Conservation (phyloP, 1,140 invertebrate genomes). For the Formica selysi region DNA sequence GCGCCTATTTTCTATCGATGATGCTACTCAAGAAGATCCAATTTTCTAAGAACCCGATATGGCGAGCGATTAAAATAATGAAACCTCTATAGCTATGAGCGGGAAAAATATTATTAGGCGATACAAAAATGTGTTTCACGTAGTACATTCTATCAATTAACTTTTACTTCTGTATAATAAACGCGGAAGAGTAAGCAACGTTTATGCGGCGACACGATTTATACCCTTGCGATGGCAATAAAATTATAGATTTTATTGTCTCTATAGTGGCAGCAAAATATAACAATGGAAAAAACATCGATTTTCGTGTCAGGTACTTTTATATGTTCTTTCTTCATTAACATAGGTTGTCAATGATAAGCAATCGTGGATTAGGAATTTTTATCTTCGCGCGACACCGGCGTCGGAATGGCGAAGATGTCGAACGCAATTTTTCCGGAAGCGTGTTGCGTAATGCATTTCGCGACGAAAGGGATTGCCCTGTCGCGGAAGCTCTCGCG, state of each 20-base stretch:
- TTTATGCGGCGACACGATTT: not conserved
- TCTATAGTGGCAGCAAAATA: not conserved
- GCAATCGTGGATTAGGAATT: slow-evolving; percentile 15
- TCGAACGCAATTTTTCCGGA: slow-evolving; percentile 39
- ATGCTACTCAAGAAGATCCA: slow-evolving; percentile 24
- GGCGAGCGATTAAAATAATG: slow-evolving; percentile 45
- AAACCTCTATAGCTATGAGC: slow-evolving; percentile 28
- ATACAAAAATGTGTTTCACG: not conserved
- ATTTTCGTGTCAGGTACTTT: not conserved
- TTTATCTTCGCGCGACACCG: not conserved
- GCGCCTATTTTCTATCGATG: not conserved
- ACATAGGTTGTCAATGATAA: not conserved
- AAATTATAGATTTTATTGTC: not conserved
- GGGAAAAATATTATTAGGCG: not conserved
- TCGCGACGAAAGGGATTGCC: slow-evolving; percentile 55
- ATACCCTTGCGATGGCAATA: not conserved
- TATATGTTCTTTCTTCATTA: not conserved
- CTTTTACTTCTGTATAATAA: not conserved
- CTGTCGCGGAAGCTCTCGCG: slow-evolving; percentile 50
- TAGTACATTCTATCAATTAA: slow-evolving; percentile 8
- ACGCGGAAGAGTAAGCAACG: not conserved
- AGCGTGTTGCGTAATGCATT: slow-evolving; percentile 43
- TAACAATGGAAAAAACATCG: not conserved
- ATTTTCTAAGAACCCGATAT: slow-evolving; percentile 32
- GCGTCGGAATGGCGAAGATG: slow-evolving; percentile 46